Evolutionary conservation across 1,140 invertebrate genomes (phyloP).

Genomic region (Ctenoplectra terminalis): DNA sequence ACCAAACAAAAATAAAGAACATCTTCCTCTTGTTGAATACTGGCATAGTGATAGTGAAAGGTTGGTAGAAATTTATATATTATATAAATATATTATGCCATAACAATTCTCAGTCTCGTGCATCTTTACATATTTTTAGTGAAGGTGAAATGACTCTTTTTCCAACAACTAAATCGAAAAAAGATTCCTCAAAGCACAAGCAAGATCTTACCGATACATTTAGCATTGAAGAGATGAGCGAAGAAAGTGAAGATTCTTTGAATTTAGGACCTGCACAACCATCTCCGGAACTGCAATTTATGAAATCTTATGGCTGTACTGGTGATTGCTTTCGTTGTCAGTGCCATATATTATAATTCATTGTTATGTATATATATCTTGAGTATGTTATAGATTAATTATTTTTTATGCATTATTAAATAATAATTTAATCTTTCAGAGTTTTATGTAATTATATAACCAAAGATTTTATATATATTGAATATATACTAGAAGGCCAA

Average conservation of each 20-base stretch:
- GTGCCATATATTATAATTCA: conserved; percentile 78
- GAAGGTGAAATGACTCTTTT: conserved; percentile 85
- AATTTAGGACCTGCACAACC: conserved; percentile 76
- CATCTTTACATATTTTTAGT: conserved; percentile 73
- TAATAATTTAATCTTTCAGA: conserved; percentile 41
- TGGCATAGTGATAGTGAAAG: conserved; percentile 81
- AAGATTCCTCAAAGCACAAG: conserved; percentile 80
- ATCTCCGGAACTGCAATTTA: conserved; percentile 70
- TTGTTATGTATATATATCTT: conserved; percentile 26
- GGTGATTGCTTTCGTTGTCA: conserved; percentile 77
- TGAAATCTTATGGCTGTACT: conserved; percentile 74
- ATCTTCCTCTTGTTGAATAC: conserved; percentile 85
- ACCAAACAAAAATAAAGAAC: conserved; percentile 84
- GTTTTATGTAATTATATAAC: conserved; percentile 23
- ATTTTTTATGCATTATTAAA: conserved; percentile 36
- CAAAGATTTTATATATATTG: conserved; percentile 22
- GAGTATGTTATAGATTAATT: conserved; percentile 31
- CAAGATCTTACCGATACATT: conserved; percentile 86
- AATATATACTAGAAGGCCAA: neutral
- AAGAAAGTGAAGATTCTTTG: conserved; percentile 85
- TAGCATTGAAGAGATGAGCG: conserved; percentile 85
- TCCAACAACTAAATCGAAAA: conserved; percentile 81
- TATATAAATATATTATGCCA: neutral
- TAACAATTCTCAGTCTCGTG: neutral
- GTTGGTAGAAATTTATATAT: conserved; percentile 55